A percentile compares a stretch with the other conserved stretches of the same genome.
Evolutionary conservation across 2,888 invertebrate species (phyloP).

Genomic region (Tenthredo distinguenda): DNA sequence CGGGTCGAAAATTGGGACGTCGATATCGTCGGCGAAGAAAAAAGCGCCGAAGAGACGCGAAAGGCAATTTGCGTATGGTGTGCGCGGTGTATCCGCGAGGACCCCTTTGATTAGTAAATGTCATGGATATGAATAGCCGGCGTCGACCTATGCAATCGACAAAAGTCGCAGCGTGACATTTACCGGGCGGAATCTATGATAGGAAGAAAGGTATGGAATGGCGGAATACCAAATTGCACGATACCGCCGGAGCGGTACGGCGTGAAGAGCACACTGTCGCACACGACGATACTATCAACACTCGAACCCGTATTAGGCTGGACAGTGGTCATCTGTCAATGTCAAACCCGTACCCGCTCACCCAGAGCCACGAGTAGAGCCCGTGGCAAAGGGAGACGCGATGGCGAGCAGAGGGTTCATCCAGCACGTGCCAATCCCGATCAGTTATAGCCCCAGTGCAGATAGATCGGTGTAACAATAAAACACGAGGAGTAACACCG

Average conservation of each 20-base stretch:
- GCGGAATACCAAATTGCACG: slow-evolving; percentile 3
- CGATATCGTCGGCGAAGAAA: neutral
- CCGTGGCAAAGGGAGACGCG: slow-evolving; percentile 66
- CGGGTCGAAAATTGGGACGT: too few species aligned
- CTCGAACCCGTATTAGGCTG: slow-evolving; percentile 62
- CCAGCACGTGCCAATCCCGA: slow-evolving; percentile 73
- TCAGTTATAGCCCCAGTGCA: slow-evolving; percentile 53
- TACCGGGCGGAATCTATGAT: neutral
- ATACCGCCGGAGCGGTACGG: neutral
- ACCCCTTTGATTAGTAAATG: slow-evolving; percentile 48
- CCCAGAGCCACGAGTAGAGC: slow-evolving; percentile 12
- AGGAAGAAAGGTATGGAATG: neutral
- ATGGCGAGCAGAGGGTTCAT: slow-evolving; percentile 60
- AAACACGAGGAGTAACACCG: neutral
- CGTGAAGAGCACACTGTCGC: slow-evolving; percentile 30
- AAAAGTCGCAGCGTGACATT: slow-evolving; percentile 37
- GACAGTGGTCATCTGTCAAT: slow-evolving; percentile 75
- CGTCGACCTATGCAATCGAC: slow-evolving; percentile 40
- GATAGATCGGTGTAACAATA: slow-evolving; percentile 34
- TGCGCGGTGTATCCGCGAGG: neutral
- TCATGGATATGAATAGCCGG: slow-evolving; percentile 40
- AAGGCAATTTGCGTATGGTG: slow-evolving; percentile 27
- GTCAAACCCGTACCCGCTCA: slow-evolving; percentile 65
- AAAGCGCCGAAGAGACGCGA: neutral
- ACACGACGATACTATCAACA: slow-evolving; percentile 46